phyloP scores from a whole-genome alignment of 2,888 invertebrate genomes.

The Drosophila glabriapex region DNA sequence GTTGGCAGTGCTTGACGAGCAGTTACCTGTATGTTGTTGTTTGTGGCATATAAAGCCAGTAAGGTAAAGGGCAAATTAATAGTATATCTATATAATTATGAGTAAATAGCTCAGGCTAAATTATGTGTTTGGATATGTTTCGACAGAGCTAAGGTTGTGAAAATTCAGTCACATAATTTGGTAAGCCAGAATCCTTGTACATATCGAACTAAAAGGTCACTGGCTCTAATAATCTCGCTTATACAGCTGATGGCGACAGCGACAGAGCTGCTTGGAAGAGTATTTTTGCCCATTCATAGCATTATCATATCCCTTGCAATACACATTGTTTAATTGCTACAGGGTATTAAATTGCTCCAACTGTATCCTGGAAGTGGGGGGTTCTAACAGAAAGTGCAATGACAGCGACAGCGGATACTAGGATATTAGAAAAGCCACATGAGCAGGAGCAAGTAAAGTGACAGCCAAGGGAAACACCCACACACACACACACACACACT shows the following conservation, averaged over 20 bases:
- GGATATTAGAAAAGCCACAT: constrained; percentile 68
- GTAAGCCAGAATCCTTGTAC: neutral
- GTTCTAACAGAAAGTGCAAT: constrained; percentile 23
- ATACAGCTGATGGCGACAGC: neutral
- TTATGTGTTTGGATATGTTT: neutral
- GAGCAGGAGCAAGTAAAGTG: constrained; percentile 63
- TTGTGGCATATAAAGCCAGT: neutral
- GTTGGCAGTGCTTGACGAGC: neutral
- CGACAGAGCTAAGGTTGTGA: neutral
- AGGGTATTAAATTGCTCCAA: constrained; percentile 25
- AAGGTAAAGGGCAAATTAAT: neutral
- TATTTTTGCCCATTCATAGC: neutral
- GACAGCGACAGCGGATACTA: constrained; percentile 34
- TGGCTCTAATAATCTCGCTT: neutral
- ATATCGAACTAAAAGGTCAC: neutral
- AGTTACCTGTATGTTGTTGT: neutral
- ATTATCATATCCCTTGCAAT: neutral
- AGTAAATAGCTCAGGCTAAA: neutral
- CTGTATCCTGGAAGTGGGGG: constrained; percentile 13
- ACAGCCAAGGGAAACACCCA: constrained; percentile 61
- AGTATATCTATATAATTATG: too few relatives aligned
- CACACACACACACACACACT: neutral
- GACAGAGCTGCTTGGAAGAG: neutral
- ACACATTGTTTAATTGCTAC: neutral
- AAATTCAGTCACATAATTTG: neutral